Conservation (phyloP, 2,888 invertebrate genomes). For the Stenichneumon culpator region DNA sequence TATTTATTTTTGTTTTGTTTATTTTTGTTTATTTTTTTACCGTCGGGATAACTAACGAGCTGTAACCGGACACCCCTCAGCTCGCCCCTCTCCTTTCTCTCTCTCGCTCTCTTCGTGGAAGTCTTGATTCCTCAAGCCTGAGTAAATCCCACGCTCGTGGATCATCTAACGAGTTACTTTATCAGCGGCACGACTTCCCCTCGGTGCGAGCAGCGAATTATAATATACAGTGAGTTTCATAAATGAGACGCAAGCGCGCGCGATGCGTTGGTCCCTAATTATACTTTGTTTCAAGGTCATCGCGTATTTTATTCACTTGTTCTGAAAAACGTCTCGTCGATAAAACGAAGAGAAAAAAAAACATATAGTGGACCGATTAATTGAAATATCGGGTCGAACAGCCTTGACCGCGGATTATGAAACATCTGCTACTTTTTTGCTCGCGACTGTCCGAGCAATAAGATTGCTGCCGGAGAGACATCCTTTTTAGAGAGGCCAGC, state of each 20-base stretch:
- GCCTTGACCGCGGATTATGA: neutral
- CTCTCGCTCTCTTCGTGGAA: constrained; percentile 11
- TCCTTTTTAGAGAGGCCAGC: constrained; percentile 74
- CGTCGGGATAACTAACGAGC: neutral
- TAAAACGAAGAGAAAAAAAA: neutral
- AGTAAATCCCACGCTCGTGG: constrained; percentile 35
- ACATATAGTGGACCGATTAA: neutral
- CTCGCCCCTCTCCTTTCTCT: neutral
- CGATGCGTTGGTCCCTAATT: neutral
- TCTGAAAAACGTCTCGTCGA: neutral
- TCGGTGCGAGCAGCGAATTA: constrained; percentile 11
- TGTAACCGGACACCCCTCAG: neutral
- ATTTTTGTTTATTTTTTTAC: neutral
- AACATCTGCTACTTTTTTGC: constrained; percentile 20
- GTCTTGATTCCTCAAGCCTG: neutral
- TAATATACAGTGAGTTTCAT: neutral
- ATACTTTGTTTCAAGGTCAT: neutral
- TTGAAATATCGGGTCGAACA: neutral
- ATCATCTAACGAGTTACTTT: constrained; percentile 9
- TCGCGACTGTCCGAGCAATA: constrained; percentile 15
- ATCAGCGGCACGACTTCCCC: neutral
- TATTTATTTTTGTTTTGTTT: neutral
- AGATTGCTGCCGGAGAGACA: constrained; percentile 72
- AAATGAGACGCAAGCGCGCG: neutral
- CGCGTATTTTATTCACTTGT: neutral